phyloP scores from a whole-genome alignment of 2,888 invertebrate species.

The Catocala fraxini region DNA sequence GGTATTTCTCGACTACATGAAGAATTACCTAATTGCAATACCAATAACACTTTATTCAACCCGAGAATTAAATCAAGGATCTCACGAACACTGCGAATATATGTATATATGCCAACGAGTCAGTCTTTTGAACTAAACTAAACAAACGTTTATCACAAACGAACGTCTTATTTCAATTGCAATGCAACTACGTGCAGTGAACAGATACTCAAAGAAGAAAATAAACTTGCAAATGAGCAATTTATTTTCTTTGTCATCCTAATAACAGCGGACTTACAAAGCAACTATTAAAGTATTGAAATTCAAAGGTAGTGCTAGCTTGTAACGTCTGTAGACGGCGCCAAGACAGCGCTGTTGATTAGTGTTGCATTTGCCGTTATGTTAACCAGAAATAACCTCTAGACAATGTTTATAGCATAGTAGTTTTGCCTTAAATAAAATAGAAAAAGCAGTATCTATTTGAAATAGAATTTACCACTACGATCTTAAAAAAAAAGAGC shows the following conservation, averaged over 20 bases:
- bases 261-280: slow-evolving; percentile 4
- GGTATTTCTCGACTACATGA: too few relatives aligned
- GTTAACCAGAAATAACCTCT: too few relatives aligned
- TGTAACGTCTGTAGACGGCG: slow-evolving; percentile 1
- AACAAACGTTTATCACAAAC: background rate
- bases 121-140: background rate
- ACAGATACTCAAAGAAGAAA: slow-evolving; percentile 4
- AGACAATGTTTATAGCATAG: too few relatives aligned
- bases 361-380: background rate
- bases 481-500: too few relatives aligned
- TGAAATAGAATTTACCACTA: too few relatives aligned
- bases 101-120: too few relatives aligned
- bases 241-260: slow-evolving; percentile 5
- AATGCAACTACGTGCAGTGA: slow-evolving; percentile 3
- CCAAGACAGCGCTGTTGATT: background rate
- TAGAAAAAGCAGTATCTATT: too few relatives aligned
- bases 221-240: slow-evolving; percentile 12
- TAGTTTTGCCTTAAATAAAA: too few relatives aligned
- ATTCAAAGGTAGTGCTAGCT: slow-evolving; percentile 7
- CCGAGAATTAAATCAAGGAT: too few relatives aligned
- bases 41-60: too few relatives aligned
- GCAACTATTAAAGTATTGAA: slow-evolving; percentile 9
- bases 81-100: too few relatives aligned
- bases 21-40: too few relatives aligned
- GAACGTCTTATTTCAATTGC: slow-evolving; percentile 1